Base-by-base conservation (phyloP, 2,888 invertebrate species). In the Orchesellides sinensis region DNA sequence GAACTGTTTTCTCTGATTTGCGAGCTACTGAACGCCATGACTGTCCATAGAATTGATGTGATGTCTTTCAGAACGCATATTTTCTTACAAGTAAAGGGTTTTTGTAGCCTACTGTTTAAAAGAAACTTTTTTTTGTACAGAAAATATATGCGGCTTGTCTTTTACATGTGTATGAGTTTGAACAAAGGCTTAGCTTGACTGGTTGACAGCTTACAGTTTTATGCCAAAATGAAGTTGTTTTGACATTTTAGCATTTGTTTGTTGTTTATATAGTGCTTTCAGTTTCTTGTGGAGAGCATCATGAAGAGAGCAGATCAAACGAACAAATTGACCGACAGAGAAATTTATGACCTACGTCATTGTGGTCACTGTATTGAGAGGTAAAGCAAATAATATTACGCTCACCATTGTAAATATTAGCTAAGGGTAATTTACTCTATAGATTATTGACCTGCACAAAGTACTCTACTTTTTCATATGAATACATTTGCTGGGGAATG, bases 291-390 rank as follows among this genome's bases (percentile, higher is more conserved):
- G 32, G 86, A 86, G 52, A 68, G 77, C 70, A 65, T 88, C 45
- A 72, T 83, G 14, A 70, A 68, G 45, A 81, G 69, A 75, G 85
- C 87, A 19, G 85, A 87, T 70, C 87, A 88, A 69, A 84, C 77
- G 27, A 87, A 85, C 27, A 86, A 87, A 59, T 72, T 87, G 29
- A 35, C 85, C 35, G 88, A 88, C 74, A 80, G 56, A 47, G 88
- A 87, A 78, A 86, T 88, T 72, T 84, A 83, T 59, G 83, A 88
- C 77, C 73, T 87, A 47, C 84, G 86, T 77, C 81, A 84, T 19
- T 88, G 87, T 69, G 86, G 83, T 10, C 85, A 88, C 61, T 59
- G 74, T 40, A 77, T 88, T 49, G 88, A 88, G 84, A 82, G 88
- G 88, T 88, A 66, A 35, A 65, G 27, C 73, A 19, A 35, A n/a